phyloP scores from a whole-genome alignment of 1,140 invertebrate genomes.

The Trachymyrmex cornetzi region DNA sequence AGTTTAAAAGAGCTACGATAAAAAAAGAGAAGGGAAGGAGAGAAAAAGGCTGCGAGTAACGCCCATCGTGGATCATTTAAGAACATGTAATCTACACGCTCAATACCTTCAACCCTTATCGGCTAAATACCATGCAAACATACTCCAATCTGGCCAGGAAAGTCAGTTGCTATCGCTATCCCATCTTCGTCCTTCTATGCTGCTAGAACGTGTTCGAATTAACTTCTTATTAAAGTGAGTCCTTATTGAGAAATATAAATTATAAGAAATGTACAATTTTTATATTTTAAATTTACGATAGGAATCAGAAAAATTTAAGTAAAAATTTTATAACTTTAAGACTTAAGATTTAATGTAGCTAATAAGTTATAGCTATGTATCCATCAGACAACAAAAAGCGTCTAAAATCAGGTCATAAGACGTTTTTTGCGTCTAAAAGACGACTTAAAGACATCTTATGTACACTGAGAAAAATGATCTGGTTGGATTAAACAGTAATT shows the following conservation, averaged over 20 bases:
- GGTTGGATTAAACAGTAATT: no score
- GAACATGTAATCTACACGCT: conserved; percentile 79
- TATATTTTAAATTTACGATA: background rate
- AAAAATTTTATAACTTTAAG: background rate
- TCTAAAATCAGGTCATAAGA: no score
- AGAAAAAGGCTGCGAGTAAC: conserved; percentile 45
- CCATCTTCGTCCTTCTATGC: conserved; percentile 63
- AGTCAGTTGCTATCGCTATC: conserved; percentile 71
- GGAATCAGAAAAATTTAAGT: no score
- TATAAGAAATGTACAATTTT: background rate
- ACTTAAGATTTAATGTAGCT: background rate
- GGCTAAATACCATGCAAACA: conserved; percentile 81
- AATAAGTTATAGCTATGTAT: background rate
- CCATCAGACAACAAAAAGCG: no score
- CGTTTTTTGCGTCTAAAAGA: no score
- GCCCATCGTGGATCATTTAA: conserved; percentile 76
- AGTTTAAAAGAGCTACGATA: conserved; percentile 45
- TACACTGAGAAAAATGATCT: no score
- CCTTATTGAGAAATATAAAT: background rate
- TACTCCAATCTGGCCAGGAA: conserved; percentile 75
- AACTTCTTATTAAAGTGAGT: conserved; percentile 49
- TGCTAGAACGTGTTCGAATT: conserved; percentile 63
- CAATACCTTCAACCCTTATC: conserved; percentile 77
- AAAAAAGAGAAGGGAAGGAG: conserved; percentile 4
- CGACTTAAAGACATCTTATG: no score